Conservation (phyloP, 2,113 vertebrate genomes). For the Elephas maximus region DNA sequence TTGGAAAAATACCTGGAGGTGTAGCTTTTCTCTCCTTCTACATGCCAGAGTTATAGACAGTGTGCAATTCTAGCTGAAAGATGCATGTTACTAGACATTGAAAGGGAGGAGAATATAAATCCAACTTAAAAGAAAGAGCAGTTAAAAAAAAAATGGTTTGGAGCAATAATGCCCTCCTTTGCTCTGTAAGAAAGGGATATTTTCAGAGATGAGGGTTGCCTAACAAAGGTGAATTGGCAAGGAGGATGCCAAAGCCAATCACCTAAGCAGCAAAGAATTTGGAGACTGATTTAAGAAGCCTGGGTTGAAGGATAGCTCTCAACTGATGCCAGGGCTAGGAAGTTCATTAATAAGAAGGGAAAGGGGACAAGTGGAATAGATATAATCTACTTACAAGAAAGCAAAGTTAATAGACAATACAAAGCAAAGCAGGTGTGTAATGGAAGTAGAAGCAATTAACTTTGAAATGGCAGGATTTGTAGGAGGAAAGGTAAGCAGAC, state of each 20-base stretch:
- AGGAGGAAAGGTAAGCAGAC: conserved; percentile 63
- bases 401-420: conserved; percentile 75
- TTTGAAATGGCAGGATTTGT: conserved; percentile 68
- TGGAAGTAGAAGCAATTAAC: conserved; percentile 77
- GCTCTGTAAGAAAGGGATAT: conserved; percentile 65
- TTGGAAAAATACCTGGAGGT: conserved; percentile 55
- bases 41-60: conserved; percentile 54
- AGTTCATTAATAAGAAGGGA: conserved; percentile 74
- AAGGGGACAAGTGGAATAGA: conserved; percentile 55
- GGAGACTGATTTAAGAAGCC: conserved; percentile 59
- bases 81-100: conserved; percentile 29
- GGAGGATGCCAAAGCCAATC: conserved; percentile 73
- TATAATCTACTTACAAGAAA: conserved; percentile 78
- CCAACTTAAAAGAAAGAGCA: conserved; percentile 43
- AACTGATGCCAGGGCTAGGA: conserved; percentile 66
- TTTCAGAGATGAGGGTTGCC: conserved; percentile 61
- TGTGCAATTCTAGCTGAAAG: conserved; percentile 64
- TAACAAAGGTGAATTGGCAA: conserved; percentile 81
- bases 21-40: conserved; percentile 44
- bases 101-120: conserved; percentile 70
- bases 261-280: conserved; percentile 78
- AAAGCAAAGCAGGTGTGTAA: conserved; percentile 72
- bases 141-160: conserved; percentile 71
- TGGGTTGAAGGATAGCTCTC: conserved; percentile 66
- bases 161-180: conserved; percentile 65